Base-by-base conservation (phyloP, 2,797 vertebrate genomes). In the Anas flavirostris region DNA sequence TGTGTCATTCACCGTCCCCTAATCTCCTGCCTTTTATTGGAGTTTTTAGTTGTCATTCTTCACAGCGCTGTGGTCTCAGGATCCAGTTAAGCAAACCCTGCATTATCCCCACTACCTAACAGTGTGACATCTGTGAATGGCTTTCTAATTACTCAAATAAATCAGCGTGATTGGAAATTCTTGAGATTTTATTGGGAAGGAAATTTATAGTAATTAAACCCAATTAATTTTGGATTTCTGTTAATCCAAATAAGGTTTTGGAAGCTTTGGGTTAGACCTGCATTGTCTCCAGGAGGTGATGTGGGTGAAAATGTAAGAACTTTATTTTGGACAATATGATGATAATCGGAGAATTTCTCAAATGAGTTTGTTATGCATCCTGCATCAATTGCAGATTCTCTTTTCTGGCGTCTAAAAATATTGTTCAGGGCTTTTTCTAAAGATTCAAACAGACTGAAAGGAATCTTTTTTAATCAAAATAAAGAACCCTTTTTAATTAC, bases 111-210 rank as follows among this genome's bases (percentile, higher is more conserved):
- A 90, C 82, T 97, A 97, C 97, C 97, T 96, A 97, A 97, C 96
- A 96, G 97, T 97, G 97, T 97, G 97, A 98, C 98, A 98, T 98
- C 97, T 98, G 98, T 97, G 97, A 98, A 98, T 95, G 96, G 96
- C 96, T 98, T 98, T 98, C 97, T 98, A 98, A 98, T 98, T 98
- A 97, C 97, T 90, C 96, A 97, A 98, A 98, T 98, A 98, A 98
- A 98, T 98, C 98, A 98, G 98, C 97, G 87, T 98, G 98, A 98
- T 98, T 98, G 98, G 98, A 98, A 98, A 98, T 97, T 98, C 98
- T 97, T 97, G 95, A 98, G 98, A 98, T 98, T 98, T 98, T 98
- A 98, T 98, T 98, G 97, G 97, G 97, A 97, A 97, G 97, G 97
- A 98, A 98, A 98, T 98, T 98, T 98, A 98, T 98, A 97, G 97